Evolutionary conservation across 2,888 invertebrate genomes (phyloP).

Genomic region (Drosophila aldrichi): DNA sequence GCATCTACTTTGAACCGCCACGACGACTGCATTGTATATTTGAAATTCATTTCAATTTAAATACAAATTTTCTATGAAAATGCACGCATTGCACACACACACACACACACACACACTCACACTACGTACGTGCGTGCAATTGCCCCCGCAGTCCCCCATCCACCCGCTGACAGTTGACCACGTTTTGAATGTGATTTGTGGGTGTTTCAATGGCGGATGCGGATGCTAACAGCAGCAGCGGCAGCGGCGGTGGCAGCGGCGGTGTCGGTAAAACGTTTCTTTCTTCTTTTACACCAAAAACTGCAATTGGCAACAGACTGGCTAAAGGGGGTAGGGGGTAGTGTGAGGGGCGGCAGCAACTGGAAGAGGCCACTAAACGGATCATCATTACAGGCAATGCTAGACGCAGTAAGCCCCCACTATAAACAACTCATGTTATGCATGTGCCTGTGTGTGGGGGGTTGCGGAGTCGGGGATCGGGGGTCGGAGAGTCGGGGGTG

Average conservation of each 20-base stretch:
- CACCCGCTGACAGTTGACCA: conserved; percentile 49
- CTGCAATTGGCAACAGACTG: conserved; percentile 47
- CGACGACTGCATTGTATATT: conserved; percentile 75
- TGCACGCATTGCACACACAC: conserved; percentile 69
- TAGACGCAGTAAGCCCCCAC: conserved; percentile 42
- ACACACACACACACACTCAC: conserved; percentile 13
- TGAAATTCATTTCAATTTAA: conserved; percentile 80
- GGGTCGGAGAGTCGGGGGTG: not conserved
- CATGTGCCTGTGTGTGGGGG: not conserved
- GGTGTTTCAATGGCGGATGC: conserved; percentile 60
- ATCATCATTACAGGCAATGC: conserved; percentile 46
- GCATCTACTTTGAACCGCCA: conserved; percentile 77
- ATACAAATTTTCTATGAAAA: conserved; percentile 81
- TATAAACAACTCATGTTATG: conserved; percentile 51
- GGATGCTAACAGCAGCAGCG: conserved; percentile 45
- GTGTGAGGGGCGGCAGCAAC: no score
- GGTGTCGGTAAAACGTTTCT: conserved; percentile 29
- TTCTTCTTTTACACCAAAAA: conserved; percentile 39
- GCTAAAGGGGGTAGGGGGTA: no score
- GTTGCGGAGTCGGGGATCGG: not conserved
- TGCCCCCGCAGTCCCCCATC: conserved; percentile 11
- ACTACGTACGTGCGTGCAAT: conserved; percentile 36
- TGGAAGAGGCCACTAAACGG: conserved; percentile 30
- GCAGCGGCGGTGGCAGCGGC: not conserved
- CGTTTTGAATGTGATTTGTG: conserved; percentile 62